Conservation (phyloP, 2,113 vertebrate species). For the Hemichromis elongatus region DNA sequence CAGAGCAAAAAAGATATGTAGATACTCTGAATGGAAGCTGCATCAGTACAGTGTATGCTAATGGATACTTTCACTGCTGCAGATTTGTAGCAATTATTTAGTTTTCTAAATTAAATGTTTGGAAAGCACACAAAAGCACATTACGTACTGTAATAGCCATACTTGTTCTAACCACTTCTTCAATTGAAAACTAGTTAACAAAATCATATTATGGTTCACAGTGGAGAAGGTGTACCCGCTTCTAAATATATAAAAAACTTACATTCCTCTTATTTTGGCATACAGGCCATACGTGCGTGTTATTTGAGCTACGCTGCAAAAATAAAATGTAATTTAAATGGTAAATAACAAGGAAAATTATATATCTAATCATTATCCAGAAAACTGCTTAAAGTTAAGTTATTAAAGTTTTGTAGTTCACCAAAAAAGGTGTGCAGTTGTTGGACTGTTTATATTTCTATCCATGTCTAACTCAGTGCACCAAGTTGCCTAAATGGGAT, state of each 20-base stretch:
- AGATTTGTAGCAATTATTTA: neutral
- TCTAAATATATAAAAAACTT: neutral
- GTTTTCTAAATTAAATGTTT: neutral
- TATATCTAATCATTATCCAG: rapidly evolving
- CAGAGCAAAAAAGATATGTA: neutral
- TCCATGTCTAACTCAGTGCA: neutral
- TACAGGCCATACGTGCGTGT: neutral
- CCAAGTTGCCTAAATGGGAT: neutral
- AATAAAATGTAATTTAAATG: neutral
- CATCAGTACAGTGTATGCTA: neutral
- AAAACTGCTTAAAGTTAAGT: neutral
- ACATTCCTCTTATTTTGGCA: neutral
- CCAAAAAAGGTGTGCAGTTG: neutral
- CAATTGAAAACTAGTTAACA: neutral
- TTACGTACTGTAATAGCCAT: neutral
- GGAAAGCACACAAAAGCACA: neutral
- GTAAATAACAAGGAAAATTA: neutral
- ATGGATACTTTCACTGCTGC: rapidly evolving
- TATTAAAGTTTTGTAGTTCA: neutral
- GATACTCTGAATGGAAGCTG: neutral
- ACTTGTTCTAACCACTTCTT: neutral
- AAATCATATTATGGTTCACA: neutral
- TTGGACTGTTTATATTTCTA: neutral
- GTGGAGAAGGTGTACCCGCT: neutral
- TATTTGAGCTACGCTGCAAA: neutral